phyloP scores from a whole-genome alignment of 2,113 vertebrate genomes.

The Dicerorhinus sumatrensis region DNA sequence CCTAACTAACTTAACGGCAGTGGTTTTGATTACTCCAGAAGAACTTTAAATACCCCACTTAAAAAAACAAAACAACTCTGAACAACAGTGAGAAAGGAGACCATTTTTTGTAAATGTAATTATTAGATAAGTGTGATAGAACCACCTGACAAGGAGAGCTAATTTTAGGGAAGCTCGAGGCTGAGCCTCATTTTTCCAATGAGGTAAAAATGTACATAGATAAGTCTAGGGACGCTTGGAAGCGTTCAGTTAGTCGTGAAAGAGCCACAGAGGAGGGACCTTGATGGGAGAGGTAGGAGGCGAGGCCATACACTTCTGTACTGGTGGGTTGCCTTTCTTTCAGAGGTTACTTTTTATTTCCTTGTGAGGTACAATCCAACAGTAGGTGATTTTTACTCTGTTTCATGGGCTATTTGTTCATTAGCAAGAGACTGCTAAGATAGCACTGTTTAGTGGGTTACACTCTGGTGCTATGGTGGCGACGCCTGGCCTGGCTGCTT shows the following conservation, averaged over 20 bases:
- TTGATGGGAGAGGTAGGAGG: neutral
- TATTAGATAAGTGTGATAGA: conserved; percentile 55
- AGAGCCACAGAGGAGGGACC: neutral
- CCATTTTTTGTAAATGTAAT: conserved; percentile 57
- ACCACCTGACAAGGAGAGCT: conserved; percentile 44
- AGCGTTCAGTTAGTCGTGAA: conserved; percentile 8
- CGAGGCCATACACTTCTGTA: neutral
- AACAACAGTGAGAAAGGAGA: conserved; percentile 16
- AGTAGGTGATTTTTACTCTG: neutral
- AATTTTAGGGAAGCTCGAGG: conserved; percentile 57
- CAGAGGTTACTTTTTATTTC: neutral
- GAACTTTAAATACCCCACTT: conserved; percentile 45
- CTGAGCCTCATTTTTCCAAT: conserved; percentile 13
- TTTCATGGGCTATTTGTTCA: neutral
- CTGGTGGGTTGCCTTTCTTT: neutral
- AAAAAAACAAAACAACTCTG: neutral
- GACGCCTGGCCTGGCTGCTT: neutral
- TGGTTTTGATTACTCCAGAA: conserved; percentile 36
- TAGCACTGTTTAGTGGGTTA: neutral
- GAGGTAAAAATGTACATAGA: conserved; percentile 46
- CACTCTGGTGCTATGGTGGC: neutral
- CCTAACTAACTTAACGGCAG: neutral
- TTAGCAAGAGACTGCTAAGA: neutral
- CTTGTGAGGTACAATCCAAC: neutral
- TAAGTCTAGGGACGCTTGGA: conserved; percentile 3